Conservation (phyloP, 2,113 vertebrate genomes). For the Xenus cinereus region DNA sequence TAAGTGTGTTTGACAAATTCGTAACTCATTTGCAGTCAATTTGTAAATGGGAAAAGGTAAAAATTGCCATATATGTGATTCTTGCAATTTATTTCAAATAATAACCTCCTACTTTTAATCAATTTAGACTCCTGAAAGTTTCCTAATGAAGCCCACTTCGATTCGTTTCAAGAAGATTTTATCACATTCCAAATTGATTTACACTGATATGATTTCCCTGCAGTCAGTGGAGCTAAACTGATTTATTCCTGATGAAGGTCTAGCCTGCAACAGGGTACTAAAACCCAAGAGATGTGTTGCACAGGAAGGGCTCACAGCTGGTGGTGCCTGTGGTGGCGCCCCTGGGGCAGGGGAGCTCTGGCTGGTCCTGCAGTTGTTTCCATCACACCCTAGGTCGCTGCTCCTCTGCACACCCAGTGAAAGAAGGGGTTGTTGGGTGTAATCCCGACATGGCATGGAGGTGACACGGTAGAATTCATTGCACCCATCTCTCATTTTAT, state of each 20-base stretch:
- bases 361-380: background rate
- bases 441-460: accelerated
- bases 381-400: background rate
- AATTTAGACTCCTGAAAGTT: conserved; percentile 14
- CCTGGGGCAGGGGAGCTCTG: background rate
- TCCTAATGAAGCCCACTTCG: background rate
- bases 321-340: background rate
- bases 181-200: background rate
- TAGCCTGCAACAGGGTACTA: background rate
- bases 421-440: background rate
- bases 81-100: background rate
- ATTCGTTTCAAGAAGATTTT: conserved; percentile 31
- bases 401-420: background rate
- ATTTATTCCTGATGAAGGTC: background rate
- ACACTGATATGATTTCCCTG: background rate
- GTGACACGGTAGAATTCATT: background rate
- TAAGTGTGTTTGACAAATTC: conserved; percentile 5
- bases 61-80: background rate
- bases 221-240: background rate
- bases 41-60: background rate
- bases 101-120: background rate
- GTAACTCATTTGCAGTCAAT: conserved; percentile 2
- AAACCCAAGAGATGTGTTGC: background rate
- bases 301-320: background rate
- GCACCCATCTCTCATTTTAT: background rate